A percentile compares a stretch with the other conserved stretches of the same genome.
phyloP scores from a whole-genome alignment of 2,888 invertebrate genomes.

The Thalpophila matura region DNA sequence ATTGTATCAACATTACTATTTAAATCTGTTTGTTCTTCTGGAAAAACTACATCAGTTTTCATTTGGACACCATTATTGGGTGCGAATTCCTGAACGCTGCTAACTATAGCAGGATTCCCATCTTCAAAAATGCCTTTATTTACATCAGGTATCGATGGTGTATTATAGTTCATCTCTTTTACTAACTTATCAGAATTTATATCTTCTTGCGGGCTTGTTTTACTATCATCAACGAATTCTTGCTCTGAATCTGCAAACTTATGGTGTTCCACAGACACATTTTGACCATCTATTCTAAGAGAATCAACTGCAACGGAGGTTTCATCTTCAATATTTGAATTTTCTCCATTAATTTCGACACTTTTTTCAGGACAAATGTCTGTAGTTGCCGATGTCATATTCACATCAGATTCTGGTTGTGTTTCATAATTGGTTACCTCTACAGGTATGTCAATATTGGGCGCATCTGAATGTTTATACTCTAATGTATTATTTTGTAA shows the following conservation, averaged over 20 bases:
- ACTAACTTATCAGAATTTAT: slow-evolving; percentile 49
- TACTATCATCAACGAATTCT: slow-evolving; percentile 50
- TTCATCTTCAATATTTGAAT: slow-evolving; percentile 1
- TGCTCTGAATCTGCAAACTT: slow-evolving; percentile 42
- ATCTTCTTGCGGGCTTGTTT: slow-evolving; percentile 50
- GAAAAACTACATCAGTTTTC: slow-evolving; percentile 58
- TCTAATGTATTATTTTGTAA: slow-evolving; percentile 49
- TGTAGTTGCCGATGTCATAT: not conserved
- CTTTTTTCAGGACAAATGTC: slow-evolving; percentile 14
- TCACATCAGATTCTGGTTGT: slow-evolving; percentile 14
- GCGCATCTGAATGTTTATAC: slow-evolving; percentile 21
- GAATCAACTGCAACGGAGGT: slow-evolving; percentile 8
- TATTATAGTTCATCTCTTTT: slow-evolving; percentile 49
- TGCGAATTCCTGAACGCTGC: slow-evolving; percentile 63
- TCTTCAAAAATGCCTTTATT: slow-evolving; percentile 7
- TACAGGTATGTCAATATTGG: not conserved
- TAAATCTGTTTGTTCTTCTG: slow-evolving; percentile 47
- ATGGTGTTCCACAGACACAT: slow-evolving; percentile 38
- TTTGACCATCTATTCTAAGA: slow-evolving; percentile 23
- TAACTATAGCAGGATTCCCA: slow-evolving; percentile 63
- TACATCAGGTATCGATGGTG: slow-evolving; percentile 26
- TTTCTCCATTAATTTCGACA: slow-evolving; percentile 1
- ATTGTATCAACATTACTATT: slow-evolving; percentile 14
- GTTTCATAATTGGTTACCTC: slow-evolving; percentile 27
- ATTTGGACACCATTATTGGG: slow-evolving; percentile 56